Percentiles rank a stretch among this genome's conserved stretches.
Evolutionary conservation across 2,888 invertebrate genomes (phyloP).

Genomic region (Minunthozetes semirufus): DNA sequence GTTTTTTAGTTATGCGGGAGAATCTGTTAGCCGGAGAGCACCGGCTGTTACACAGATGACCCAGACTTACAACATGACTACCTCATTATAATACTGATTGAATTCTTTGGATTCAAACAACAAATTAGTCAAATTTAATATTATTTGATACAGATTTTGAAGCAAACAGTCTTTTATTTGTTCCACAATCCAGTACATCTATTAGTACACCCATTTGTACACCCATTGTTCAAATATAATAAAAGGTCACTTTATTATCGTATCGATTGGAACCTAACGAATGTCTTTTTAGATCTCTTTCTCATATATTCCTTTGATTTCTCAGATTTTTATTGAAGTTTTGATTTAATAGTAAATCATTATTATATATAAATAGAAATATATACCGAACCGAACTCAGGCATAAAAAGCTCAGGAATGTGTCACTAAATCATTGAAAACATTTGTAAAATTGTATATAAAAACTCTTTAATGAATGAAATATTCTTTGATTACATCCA

Average conservation of each 20-base stretch:
- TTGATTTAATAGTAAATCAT: neutral
- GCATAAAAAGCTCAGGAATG: conserved; percentile 28
- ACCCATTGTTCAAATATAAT: neutral
- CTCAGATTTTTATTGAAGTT: neutral
- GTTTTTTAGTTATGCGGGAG: neutral
- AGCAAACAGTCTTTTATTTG: neutral
- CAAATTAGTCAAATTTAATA: conserved; percentile 22
- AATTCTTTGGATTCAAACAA: neutral
- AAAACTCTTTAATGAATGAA: neutral
- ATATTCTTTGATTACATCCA: neutral
- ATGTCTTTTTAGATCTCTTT: neutral
- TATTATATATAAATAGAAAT: neutral
- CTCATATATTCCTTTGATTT: neutral
- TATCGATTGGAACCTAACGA: neutral
- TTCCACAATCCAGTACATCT: too few relatives aligned
- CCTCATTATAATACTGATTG: conserved; percentile 23
- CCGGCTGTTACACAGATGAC: neutral
- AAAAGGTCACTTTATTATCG: neutral
- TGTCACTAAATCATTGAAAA: conserved; percentile 26
- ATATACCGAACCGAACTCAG: conserved; percentile 14
- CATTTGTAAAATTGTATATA: conserved; percentile 25
- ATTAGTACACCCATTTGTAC: neutral
- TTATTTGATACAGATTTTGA: neutral
- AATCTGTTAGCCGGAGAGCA: neutral
- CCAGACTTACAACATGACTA: conserved; percentile 26